phyloP scores from a whole-genome alignment of 2,113 vertebrate genomes.

The Podilymbus podiceps region DNA sequence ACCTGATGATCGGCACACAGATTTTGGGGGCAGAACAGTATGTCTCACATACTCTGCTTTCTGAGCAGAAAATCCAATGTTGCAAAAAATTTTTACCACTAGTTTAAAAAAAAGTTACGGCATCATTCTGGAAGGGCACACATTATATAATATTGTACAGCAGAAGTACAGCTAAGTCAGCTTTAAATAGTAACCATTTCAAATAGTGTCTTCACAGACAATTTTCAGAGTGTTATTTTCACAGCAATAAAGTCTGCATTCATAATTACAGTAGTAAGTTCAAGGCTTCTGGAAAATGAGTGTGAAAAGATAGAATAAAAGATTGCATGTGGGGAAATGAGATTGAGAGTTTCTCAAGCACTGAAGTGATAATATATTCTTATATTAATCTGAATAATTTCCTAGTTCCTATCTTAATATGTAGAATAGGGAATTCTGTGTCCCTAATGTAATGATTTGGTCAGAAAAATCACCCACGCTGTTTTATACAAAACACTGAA shows the following conservation, averaged over 20 bases:
- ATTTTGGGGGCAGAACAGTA: background rate
- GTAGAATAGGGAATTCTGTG: conserved; percentile 46
- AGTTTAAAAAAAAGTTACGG: background rate
- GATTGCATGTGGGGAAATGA: conserved; percentile 47
- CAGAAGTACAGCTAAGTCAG: conserved; percentile 9
- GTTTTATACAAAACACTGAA: conserved; percentile 45
- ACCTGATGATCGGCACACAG: background rate
- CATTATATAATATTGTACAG: background rate
- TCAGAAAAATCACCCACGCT: conserved; percentile 36
- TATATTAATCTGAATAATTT: conserved; percentile 48
- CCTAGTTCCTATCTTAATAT: conserved; percentile 32
- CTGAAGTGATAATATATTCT: conserved; percentile 33
- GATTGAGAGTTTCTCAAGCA: conserved; percentile 19
- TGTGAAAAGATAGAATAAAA: conserved; percentile 63
- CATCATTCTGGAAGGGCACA: background rate
- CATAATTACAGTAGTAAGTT: conserved; percentile 62
- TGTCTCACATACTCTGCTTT: background rate
- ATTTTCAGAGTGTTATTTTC: conserved; percentile 47
- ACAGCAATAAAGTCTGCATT: conserved; percentile 59
- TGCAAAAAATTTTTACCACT: background rate
- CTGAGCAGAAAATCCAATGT: background rate
- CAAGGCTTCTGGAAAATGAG: conserved; percentile 32
- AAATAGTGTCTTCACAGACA: conserved; percentile 18
- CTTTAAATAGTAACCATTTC: conserved; percentile 47
- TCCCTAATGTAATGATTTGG: conserved; percentile 55